Evolutionary conservation across 2,888 invertebrate species (phyloP).

Genomic region (Adela reaumurella): DNA sequence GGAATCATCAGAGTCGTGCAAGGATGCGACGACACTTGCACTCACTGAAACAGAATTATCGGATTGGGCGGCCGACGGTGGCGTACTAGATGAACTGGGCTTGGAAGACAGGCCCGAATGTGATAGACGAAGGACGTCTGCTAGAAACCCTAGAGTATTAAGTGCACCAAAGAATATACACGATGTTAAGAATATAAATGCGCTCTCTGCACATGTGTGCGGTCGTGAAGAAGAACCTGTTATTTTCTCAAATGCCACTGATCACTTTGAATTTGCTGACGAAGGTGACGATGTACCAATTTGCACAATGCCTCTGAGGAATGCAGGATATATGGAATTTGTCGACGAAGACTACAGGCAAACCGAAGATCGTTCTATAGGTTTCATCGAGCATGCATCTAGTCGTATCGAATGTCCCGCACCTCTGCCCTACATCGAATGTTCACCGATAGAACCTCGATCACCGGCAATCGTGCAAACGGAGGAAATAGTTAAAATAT

Average conservation of each 20-base stretch:
- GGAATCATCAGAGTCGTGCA: constrained; percentile 63
- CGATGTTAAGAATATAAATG: constrained; percentile 37
- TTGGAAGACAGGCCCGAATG: constrained; percentile 33
- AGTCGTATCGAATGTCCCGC: constrained; percentile 20
- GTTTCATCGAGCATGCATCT: constrained; percentile 53
- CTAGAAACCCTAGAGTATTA: constrained; percentile 30
- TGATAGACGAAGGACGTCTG: constrained; percentile 16
- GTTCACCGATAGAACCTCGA: background rate
- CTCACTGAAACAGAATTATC: constrained; percentile 85
- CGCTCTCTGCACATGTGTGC: constrained; percentile 39
- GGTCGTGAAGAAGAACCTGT: constrained; percentile 32
- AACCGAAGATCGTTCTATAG: constrained; percentile 46
- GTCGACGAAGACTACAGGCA: constrained; percentile 41
- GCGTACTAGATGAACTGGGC: constrained; percentile 71
- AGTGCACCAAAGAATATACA: constrained; percentile 36
- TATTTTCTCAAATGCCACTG: constrained; percentile 57
- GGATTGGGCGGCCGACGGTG: constrained; percentile 83
- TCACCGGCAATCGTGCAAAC: too few species aligned
- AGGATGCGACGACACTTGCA: constrained; percentile 67
- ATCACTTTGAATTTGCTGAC: constrained; percentile 84
- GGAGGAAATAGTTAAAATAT: too few species aligned
- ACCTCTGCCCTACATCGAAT: background rate
- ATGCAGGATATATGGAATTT: constrained; percentile 42
- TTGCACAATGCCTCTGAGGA: constrained; percentile 42
- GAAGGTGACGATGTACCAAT: constrained; percentile 76